phyloP scores from a whole-genome alignment of 2,797 vertebrate species.

The Poliocrania exsul region DNA sequence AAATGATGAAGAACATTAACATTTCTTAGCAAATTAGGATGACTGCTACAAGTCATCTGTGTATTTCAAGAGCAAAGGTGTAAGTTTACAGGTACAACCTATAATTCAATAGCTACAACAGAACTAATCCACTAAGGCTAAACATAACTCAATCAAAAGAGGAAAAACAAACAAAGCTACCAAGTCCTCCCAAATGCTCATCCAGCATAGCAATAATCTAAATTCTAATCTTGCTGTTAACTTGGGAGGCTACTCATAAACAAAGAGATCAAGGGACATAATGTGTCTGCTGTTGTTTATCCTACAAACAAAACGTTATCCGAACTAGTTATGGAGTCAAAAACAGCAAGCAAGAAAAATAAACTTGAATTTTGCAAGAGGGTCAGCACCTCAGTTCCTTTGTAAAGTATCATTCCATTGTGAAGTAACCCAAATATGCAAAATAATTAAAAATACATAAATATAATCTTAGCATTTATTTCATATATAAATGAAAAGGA shows the following conservation, averaged over 20 bases:
- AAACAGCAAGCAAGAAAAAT: background rate
- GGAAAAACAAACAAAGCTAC: background rate
- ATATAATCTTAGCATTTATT: background rate
- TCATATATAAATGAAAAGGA: background rate
- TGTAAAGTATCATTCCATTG: background rate
- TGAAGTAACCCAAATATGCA: background rate
- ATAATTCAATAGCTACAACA: background rate
- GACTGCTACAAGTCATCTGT: background rate
- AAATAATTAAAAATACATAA: background rate
- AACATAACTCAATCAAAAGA: background rate
- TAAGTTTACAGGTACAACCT: background rate
- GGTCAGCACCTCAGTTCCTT: background rate
- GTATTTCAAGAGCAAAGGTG: background rate
- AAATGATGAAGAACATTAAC: background rate
- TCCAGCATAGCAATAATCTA: background rate
- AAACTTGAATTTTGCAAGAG: background rate
- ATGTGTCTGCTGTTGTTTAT: background rate
- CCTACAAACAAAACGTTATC: background rate
- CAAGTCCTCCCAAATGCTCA: background rate
- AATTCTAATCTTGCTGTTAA: background rate
- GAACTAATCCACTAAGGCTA: background rate
- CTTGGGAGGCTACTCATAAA: background rate
- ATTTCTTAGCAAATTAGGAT: background rate
- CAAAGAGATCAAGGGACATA: background rate
- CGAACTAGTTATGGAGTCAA: background rate